Percentiles rank a stretch among this genome's conserved stretches.
Conservation (phyloP, 2,797 vertebrate species). For the Liparis tanakae region DNA sequence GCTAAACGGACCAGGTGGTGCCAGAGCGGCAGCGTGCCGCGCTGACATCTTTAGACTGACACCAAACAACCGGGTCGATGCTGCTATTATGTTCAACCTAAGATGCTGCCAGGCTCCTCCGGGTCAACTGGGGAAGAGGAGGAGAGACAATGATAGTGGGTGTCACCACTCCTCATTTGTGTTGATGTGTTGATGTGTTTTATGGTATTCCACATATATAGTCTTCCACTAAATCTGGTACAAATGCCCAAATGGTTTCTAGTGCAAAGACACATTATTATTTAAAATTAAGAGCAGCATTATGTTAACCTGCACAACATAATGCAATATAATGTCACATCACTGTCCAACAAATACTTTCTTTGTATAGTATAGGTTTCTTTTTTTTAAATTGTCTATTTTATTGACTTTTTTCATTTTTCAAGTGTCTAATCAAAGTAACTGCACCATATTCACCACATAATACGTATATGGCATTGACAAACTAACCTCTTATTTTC, state of each 20-base stretch:
- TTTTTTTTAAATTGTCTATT: background rate
- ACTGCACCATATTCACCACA: background rate
- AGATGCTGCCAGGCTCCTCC: conserved; percentile 9
- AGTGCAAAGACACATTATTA: background rate
- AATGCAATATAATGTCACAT: background rate
- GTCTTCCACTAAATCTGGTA: background rate
- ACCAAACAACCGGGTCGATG: conserved; percentile 14
- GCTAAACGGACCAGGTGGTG: conserved; percentile 48
- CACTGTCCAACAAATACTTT: background rate
- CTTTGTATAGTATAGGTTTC: background rate
- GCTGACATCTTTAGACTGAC: conserved; percentile 48
- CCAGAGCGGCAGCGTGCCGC: conserved; percentile 37
- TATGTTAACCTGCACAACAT: background rate
- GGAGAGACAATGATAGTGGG: background rate
- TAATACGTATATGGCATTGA: background rate
- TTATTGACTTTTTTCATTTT: background rate
- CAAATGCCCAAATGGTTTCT: background rate
- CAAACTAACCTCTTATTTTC: background rate
- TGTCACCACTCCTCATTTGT: conserved; percentile 14
- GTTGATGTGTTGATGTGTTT: background rate
- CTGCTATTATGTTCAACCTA: conserved; percentile 7
- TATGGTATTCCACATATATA: background rate
- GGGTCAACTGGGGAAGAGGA: background rate
- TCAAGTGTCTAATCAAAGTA: background rate
- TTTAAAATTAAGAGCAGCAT: background rate